These are phyloP conservation scores for Arrhamphus sclerolepis DNA, from an alignment of 2,797 vertebrate species.

Conservation along the genomic window DNA sequence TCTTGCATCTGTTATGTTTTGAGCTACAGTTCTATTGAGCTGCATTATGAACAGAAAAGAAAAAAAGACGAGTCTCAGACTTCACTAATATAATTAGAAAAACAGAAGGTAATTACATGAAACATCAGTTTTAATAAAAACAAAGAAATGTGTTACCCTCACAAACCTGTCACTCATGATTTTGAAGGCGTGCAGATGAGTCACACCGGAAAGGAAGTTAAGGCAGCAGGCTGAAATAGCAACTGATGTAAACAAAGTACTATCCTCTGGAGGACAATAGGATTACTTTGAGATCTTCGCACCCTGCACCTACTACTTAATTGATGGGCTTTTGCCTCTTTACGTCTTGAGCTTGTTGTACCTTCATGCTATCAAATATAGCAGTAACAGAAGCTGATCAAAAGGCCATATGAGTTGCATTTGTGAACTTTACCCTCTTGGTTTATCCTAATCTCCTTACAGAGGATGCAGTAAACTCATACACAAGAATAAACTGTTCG, in stretches of 20 bases:
- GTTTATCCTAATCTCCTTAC: constrained; percentile 30
- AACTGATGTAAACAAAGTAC: constrained; percentile 22
- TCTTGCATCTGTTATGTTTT: not conserved
- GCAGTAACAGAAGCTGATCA: constrained; percentile 14
- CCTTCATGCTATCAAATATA: constrained; percentile 1
- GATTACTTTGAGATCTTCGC: constrained; percentile 46
- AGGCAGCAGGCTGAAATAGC: constrained; percentile 26
- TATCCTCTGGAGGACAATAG: constrained; percentile 38
- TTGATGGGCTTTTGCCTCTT: constrained; percentile 42
- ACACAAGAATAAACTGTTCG: not conserved
- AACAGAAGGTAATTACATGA: not conserved
- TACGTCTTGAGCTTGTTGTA: constrained; percentile 15
- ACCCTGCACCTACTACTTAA: constrained; percentile 44
- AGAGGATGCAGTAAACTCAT: not conserved
- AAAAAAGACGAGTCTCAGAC: not conserved
- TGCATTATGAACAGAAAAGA: not conserved
- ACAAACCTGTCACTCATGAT: not conserved
- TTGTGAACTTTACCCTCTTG: constrained; percentile 38
- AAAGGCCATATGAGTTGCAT: constrained; percentile 29
- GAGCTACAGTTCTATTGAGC: not conserved
- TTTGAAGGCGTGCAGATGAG: not conserved
- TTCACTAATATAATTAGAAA: not conserved
- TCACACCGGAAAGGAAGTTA: not conserved
- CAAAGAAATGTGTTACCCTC: not conserved
- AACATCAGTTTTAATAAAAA: not conserved